Evolutionary conservation across 2,113 vertebrate species (phyloP).

Genomic region (Euleptes europaea): DNA sequence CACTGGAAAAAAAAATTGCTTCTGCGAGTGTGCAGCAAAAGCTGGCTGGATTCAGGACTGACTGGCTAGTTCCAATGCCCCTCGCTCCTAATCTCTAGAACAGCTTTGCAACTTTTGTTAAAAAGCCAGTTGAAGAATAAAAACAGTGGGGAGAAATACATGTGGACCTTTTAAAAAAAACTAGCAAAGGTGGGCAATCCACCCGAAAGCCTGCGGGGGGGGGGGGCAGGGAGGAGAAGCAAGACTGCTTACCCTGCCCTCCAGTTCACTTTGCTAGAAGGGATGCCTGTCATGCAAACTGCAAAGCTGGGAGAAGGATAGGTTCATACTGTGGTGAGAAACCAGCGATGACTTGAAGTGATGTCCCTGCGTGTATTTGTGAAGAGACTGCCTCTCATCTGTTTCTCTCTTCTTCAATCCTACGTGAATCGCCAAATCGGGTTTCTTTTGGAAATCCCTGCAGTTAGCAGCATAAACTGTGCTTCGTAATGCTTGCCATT

Average conservation of each 20-base stretch:
- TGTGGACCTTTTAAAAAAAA: neutral
- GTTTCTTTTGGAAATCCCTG: neutral
- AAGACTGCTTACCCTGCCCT: neutral
- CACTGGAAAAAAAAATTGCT: neutral
- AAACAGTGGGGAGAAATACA: too few species aligned
- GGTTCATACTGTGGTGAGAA: neutral
- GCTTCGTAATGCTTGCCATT: neutral
- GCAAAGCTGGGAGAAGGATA: neutral
- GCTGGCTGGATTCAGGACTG: neutral
- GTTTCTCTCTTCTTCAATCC: neutral
- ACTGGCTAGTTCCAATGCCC: neutral
- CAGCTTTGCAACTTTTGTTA: neutral
- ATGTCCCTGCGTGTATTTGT: neutral
- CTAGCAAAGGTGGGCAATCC: too few species aligned
- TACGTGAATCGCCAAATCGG: neutral
- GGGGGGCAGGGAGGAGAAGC: neutral
- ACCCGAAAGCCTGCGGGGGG: neutral
- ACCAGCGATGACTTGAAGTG: neutral
- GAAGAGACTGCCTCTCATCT: neutral
- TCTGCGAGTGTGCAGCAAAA: neutral
- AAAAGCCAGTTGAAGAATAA: too few species aligned
- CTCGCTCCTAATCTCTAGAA: neutral
- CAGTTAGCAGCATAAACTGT: neutral
- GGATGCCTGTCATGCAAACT: neutral
- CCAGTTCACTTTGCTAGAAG: neutral